phyloP scores from a whole-genome alignment of 2,888 invertebrate species.

The Halictus quadricinctus region DNA sequence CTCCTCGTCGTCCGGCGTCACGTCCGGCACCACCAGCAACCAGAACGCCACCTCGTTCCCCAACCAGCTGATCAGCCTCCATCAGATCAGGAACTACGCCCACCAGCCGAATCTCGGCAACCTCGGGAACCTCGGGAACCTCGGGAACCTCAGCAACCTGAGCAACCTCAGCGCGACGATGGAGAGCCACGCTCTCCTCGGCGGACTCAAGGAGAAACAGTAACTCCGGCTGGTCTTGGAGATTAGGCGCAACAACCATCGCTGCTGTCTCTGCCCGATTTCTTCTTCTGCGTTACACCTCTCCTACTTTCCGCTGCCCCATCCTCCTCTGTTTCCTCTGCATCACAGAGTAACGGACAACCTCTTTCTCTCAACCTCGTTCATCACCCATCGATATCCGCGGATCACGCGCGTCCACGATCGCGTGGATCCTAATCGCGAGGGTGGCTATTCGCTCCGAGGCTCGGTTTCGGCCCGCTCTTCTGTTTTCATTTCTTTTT shows the following conservation, averaged over 20 bases:
- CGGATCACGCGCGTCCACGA: neutral
- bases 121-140: conserved; percentile 77
- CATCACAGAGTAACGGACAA: neutral
- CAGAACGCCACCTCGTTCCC: conserved; percentile 89
- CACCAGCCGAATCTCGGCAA: conserved; percentile 91
- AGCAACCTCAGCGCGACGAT: conserved; percentile 80
- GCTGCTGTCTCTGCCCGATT: conserved; percentile 42
- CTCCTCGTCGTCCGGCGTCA: conserved; percentile 78
- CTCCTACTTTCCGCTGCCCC: neutral
- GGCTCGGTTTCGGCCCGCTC: neutral
- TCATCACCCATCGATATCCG: neutral
- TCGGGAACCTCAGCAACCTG: conserved; percentile 79
- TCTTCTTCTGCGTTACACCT: conserved; percentile 22
- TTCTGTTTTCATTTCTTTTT: neutral
- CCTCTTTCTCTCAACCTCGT: neutral
- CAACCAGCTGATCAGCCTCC: conserved; percentile 96
- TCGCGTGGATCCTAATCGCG: neutral
- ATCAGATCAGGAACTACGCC: conserved; percentile 98
- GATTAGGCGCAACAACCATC: conserved; percentile 42
- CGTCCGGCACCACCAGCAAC: conserved; percentile 75
- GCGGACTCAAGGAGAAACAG: conserved; percentile 81
- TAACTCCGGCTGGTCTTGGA: conserved; percentile 70
- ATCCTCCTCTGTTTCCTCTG: neutral
- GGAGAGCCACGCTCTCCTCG: conserved; percentile 80
- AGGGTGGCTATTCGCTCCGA: neutral